phyloP scores from a whole-genome alignment of 53 echinoderm and acorn worm genomes.

The Astropecten irregularis region DNA sequence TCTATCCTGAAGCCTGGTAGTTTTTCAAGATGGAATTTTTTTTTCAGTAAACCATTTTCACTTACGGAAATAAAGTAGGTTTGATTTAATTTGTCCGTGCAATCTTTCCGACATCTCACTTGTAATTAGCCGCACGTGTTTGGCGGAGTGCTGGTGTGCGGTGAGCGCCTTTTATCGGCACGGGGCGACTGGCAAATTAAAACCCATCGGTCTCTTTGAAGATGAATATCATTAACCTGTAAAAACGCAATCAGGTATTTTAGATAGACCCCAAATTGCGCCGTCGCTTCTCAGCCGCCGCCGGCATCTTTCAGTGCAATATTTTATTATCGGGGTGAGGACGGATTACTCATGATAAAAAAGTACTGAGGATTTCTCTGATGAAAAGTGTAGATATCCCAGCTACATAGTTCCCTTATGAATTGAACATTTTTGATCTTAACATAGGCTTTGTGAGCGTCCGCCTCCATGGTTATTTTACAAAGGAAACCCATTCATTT shows the following conservation, averaged over 20 bases:
- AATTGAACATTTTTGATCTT: conserved; percentile 25
- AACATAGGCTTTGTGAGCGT: not conserved
- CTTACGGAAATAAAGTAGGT: conserved; percentile 53
- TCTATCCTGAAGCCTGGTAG: too few species aligned
- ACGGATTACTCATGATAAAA: conserved; percentile 48
- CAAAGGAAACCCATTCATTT: not conserved
- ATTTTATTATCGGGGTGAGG: conserved; percentile 49
- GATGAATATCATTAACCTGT: conserved; percentile 64
- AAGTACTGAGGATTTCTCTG: conserved; percentile 40
- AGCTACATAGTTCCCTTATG: conserved; percentile 30
- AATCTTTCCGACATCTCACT: conserved; percentile 59
- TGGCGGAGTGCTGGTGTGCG: conserved; percentile 52
- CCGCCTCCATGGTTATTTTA: conserved; percentile 11
- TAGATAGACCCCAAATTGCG: conserved; percentile 42
- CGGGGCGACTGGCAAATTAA: conserved; percentile 56
- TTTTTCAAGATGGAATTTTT: conserved; percentile 31
- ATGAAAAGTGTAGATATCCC: conserved; percentile 54
- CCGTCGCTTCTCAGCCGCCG: conserved; percentile 57
- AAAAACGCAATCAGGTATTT: conserved; percentile 62
- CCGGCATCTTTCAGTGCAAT: conserved; percentile 34
- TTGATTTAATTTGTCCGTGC: conserved; percentile 52
- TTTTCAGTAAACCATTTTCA: conserved; percentile 40
- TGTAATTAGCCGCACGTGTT: conserved; percentile 63
- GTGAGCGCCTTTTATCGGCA: conserved; percentile 53
- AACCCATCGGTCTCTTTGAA: conserved; percentile 51